Conservation (phyloP, 2,113 vertebrate species). For the Hippocampus zosterae region DNA sequence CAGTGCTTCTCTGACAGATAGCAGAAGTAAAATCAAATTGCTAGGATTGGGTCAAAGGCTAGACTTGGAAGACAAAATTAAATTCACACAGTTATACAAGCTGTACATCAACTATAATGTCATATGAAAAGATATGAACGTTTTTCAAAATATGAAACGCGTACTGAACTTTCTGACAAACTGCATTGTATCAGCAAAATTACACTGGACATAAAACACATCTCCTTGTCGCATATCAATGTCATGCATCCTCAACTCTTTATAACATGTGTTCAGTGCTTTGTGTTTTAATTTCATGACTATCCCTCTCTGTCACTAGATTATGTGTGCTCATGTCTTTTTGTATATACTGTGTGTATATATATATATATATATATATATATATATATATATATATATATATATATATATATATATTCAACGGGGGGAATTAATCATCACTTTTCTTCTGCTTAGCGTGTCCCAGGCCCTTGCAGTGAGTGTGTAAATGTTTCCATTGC, state of each 20-base stretch:
- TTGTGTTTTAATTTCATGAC: neutral
- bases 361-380: too few relatives aligned
- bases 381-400: too few relatives aligned
- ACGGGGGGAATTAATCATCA: neutral
- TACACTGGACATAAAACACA: neutral
- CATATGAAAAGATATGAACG: neutral
- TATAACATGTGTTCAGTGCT: neutral
- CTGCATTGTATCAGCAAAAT: neutral
- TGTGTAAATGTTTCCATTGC: neutral
- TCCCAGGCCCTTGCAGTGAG: neutral
- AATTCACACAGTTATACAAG: neutral
- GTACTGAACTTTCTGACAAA: too few relatives aligned
- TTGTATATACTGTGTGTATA: too few relatives aligned
- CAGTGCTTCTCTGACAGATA: neutral
- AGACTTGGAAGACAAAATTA: neutral
- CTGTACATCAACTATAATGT: neutral
- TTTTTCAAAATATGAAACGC: too few relatives aligned
- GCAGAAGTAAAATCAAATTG: neutral
- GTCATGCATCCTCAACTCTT: neutral
- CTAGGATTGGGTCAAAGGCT: constrained; percentile 30
- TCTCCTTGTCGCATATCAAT: neutral
- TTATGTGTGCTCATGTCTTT: constrained; percentile 15
- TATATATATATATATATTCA: too few relatives aligned
- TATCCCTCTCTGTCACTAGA: neutral
- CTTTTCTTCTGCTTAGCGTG: neutral